Evolutionary conservation across 1,140 invertebrate genomes (phyloP), one percentile per base, ranked within the genome.

Genomic region (Diabrotica undecimpunctata): DNA sequence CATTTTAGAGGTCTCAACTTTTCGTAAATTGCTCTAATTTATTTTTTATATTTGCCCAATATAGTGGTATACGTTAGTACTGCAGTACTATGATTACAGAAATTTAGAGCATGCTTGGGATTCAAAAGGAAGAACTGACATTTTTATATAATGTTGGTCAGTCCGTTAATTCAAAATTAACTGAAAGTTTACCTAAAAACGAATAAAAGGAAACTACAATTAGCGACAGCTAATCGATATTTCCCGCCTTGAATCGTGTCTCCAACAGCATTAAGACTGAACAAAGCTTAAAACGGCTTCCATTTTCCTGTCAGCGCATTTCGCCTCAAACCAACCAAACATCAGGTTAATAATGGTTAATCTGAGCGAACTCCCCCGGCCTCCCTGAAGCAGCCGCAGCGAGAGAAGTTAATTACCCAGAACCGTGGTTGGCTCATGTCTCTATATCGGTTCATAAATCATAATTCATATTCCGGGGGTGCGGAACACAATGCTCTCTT

Each of bases 341-440:
- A 56, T 50, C 55, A 39, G 65, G 67, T 68, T 70, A 72, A 72
- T 72, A 72, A 72, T 72, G 71, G 67, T 69, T 72, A 72, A 70
- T 72, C 69, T 65, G 64, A 65, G 62, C 63, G 55, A 9, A 50
- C 66, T 65, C 69, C 66, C 70, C 64, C 68, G 70, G 68, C 64
- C n/a, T 46, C 41, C n/a, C 25, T 25, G 25, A 25, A 25, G 25
- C 25, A 25, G 25, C 25, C n/a, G 41, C 41, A 8, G 41, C 41
- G 41, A 46, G 70, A 62, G 64, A 70, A 69, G 70, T 74, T 72
- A 74, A 72, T 74, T 72, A 72, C 72, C 72, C 72, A 55, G 72
- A 74, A 74, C 72, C 66, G 70, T 71, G 72, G 72, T 74, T 74
- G 72, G 72, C 67, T 74, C 67, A 69, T 68, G 72, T 41, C 62